Percentiles rank a stretch among this genome's conserved stretches.
Evolutionary conservation across 2,113 vertebrate species (phyloP).

Genomic region (Salvelinus sp.): DNA sequence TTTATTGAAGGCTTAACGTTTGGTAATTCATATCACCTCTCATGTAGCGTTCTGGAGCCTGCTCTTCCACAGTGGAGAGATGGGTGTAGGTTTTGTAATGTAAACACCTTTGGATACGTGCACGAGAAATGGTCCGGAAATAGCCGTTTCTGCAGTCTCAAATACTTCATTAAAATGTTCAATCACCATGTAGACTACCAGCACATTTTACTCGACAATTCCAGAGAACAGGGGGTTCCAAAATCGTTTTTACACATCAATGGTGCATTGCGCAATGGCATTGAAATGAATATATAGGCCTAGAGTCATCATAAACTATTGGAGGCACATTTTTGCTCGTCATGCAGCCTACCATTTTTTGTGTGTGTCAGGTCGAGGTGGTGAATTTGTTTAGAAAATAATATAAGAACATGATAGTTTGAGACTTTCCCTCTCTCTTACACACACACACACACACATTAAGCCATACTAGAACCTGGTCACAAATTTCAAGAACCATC

Average conservation of each 20-base stretch:
- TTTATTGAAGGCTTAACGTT: conserved; percentile 88
- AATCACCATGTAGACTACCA: neutral
- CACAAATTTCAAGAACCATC: too few relatives aligned
- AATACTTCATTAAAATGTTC: neutral
- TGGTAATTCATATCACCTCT: conserved; percentile 80
- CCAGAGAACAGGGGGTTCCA: neutral
- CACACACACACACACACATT: neutral
- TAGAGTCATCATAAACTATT: neutral
- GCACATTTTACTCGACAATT: neutral
- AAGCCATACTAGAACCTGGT: too few relatives aligned
- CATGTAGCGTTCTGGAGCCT: neutral
- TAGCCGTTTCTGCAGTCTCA: neutral
- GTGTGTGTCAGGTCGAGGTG: too few relatives aligned
- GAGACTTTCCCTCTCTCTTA: neutral
- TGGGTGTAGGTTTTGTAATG: neutral
- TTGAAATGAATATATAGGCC: neutral
- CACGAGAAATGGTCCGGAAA: neutral
- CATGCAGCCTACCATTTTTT: too few relatives aligned
- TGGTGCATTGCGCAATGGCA: neutral
- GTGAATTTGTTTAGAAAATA: too few relatives aligned
- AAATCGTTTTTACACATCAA: neutral
- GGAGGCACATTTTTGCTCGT: neutral
- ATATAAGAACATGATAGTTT: too few relatives aligned
- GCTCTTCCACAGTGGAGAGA: neutral
- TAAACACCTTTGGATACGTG: neutral